Base-by-base conservation (phyloP, 2,113 vertebrate species). In the Tenebrosternarchus preto region DNA sequence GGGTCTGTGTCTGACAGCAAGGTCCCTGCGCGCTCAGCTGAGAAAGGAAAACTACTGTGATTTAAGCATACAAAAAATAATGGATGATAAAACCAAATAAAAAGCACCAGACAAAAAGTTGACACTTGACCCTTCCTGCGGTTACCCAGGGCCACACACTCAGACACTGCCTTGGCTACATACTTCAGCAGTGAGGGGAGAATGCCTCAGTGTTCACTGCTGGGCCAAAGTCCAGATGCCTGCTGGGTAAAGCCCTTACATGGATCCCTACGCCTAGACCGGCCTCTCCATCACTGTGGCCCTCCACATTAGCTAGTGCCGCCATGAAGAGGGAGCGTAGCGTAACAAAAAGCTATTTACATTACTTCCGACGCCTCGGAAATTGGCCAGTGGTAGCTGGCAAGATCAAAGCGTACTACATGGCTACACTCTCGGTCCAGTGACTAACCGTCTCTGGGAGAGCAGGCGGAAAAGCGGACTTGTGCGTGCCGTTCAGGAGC, bases 401-500 rank as follows among this genome's bases (percentile, higher is more conserved):
- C 15, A 31, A 63, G n/a, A 63, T 29, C 29, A 31, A 4, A 27
- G 27, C 19, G 33, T 46, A 63, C 63, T 74, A 57, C 50, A 83
- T 31, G 22, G 25, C 19, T 11, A 17, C 22, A 68, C 55, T 24
- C 73, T 53, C 15, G 53, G 25, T 67, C 69, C 53, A 80, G 73
- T 27, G 24, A 77, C 25, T 53, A 33, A n/a, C 22, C 55, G 70
- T 33, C 19, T 20, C 31, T 29, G n/a, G n/a, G 2, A 73, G 67
- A 66, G 39, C 64, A 22, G 24, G 73, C 15, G 31, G 61, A 77
- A 66, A 59, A 68, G 73, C 71, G 43, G 73, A 80, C 57, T 53
- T 33, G 78, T 69, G 66, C 80, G 31, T 24, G 31, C 53, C 11
- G 31, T 53, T 61, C 74, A 66, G 59, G 74, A 76, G 76, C 72